Percentiles rank a stretch among this genome's conserved stretches.
Evolutionary conservation across 2,888 invertebrate genomes (phyloP).

Genomic region (Rhynchonema sp.): DNA sequence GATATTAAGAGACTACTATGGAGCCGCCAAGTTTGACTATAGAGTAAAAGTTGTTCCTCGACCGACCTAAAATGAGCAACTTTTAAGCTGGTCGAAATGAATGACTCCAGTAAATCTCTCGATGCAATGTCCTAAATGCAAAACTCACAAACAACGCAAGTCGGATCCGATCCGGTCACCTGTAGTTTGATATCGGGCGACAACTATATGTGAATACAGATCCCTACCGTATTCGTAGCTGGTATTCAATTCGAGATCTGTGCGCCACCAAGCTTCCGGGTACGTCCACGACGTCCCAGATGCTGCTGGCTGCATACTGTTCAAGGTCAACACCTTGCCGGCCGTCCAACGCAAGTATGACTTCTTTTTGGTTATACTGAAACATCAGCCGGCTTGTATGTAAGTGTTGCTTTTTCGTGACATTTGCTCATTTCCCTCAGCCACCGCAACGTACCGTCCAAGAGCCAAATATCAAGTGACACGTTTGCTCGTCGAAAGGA

Average conservation of each 20-base stretch:
- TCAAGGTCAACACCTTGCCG: slow-evolving; percentile 71
- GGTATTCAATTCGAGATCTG: slow-evolving; percentile 30
- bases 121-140: no score
- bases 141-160: no score
- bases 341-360: slow-evolving; percentile 67
- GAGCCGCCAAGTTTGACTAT: no score
- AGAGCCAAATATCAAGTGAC: slow-evolving; percentile 97
- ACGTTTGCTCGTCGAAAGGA: slow-evolving; percentile 49
- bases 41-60: no score
- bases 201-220: no score
- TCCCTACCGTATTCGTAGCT: slow-evolving; percentile 16
- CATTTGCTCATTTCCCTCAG: neutral
- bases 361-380: slow-evolving; percentile 23
- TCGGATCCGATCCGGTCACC: no score
- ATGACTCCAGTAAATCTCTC: no score
- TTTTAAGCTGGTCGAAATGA: no score
- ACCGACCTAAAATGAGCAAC: no score
- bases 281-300: slow-evolving; percentile 88
- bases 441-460: slow-evolving; percentile 46
- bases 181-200: no score
- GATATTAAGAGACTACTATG: no score
- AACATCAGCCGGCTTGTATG: neutral
- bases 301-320: slow-evolving; percentile 89
- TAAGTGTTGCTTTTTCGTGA: neutral
- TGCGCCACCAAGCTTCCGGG: slow-evolving; percentile 64